Percentiles rank a stretch among this genome's conserved stretches.
These are phyloP conservation scores for Tetragonisca angustula DNA, from an alignment of 2,888 invertebrate species.

Conservation along the genomic window DNA sequence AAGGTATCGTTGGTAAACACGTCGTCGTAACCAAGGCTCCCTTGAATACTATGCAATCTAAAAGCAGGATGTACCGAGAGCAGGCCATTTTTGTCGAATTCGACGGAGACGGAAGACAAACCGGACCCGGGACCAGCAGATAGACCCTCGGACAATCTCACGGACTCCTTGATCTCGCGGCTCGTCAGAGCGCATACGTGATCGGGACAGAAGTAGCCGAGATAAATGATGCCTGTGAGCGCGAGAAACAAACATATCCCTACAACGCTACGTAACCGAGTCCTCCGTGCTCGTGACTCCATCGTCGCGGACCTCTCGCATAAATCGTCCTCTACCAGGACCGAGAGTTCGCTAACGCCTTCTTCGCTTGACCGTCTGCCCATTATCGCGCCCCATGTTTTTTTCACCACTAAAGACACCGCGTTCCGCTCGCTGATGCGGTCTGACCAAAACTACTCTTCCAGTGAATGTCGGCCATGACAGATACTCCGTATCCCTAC, in stretches of 20 bases:
- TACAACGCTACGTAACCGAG: constrained; percentile 89
- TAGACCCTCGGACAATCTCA: constrained; percentile 76
- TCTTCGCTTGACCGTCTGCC: constrained; percentile 76
- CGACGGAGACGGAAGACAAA: constrained; percentile 74
- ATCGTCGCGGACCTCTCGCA: constrained; percentile 84
- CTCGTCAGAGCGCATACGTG: constrained; percentile 92
- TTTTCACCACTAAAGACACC: constrained; percentile 41
- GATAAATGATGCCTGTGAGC: constrained; percentile 93
- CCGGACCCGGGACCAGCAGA: constrained; percentile 71
- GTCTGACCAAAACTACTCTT: constrained; percentile 64
- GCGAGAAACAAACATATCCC: constrained; percentile 93
- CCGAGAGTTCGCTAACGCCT: constrained; percentile 75
- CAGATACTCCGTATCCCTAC: constrained; percentile 61
- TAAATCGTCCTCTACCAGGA: constrained; percentile 71
- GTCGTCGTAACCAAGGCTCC: constrained; percentile 92
- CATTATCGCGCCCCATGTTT: constrained; percentile 75
- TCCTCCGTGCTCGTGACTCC: constrained; percentile 91
- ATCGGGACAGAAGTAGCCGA: constrained; percentile 95
- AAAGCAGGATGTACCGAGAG: constrained; percentile 79
- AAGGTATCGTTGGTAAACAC: constrained; percentile 92
- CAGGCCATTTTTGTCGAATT: constrained; percentile 78
- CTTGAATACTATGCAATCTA: constrained; percentile 80
- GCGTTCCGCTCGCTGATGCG: constrained; percentile 56
- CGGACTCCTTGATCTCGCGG: constrained; percentile 84
- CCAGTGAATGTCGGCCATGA: constrained; percentile 64